These are phyloP conservation scores for Sardinella longiceps DNA, from an alignment of 2,797 vertebrate genomes.

Conservation along the genomic window DNA sequence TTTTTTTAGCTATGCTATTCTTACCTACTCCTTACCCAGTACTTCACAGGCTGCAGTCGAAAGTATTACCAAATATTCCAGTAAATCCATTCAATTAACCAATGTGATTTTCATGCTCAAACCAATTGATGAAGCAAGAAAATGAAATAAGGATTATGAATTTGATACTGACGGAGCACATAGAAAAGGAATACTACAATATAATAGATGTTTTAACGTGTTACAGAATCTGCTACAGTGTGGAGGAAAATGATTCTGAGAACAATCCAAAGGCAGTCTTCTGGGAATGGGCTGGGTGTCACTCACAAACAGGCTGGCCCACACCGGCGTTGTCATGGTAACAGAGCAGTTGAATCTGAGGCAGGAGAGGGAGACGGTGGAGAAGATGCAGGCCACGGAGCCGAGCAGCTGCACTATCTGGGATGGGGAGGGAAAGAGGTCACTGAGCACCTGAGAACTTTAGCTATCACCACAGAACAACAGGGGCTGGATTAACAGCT, in stretches of 20 bases:
- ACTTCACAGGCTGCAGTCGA: too few species aligned
- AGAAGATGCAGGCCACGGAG: constrained; percentile 64
- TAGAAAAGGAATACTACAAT: background rate
- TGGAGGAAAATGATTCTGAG: background rate
- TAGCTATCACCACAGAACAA: background rate
- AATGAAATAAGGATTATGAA: too few species aligned
- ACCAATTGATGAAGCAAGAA: too few species aligned
- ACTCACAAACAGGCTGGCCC: constrained; percentile 73
- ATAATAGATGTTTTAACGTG: background rate
- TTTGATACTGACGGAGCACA: background rate
- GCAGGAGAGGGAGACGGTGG: constrained; percentile 68
- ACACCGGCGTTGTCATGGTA: constrained; percentile 68
- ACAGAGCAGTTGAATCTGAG: constrained; percentile 70
- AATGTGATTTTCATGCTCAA: too few species aligned
- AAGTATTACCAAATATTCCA: too few species aligned
- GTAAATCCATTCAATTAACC: too few species aligned
- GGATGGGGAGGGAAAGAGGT: background rate
- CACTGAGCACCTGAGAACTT: background rate
- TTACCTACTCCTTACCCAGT: too few species aligned
- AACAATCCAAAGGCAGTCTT: background rate
- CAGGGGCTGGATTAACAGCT: background rate
- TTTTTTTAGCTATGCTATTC: too few species aligned
- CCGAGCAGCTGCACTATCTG: constrained; percentile 72
- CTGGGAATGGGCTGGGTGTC: background rate
- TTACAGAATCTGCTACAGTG: background rate